phyloP scores from a whole-genome alignment of 2,797 vertebrate genomes.

The Thalassophryne amazonica region DNA sequence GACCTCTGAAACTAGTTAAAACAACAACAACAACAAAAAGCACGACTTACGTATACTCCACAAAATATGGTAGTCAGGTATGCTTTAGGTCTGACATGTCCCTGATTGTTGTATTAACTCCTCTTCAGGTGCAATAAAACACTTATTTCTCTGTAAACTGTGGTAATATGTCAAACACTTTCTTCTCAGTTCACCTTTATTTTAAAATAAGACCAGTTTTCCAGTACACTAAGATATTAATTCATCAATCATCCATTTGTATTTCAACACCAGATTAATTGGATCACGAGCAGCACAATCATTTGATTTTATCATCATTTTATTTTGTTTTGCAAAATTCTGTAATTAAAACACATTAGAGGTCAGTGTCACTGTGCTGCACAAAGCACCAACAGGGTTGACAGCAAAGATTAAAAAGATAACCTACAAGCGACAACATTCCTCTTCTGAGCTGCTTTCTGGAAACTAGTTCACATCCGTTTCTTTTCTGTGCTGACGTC shows the following conservation, averaged over 20 bases:
- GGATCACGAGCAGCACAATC: neutral
- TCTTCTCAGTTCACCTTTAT: neutral
- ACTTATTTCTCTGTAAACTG: neutral
- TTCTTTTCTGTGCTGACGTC: conserved; percentile 12
- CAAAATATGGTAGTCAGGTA: too few relatives aligned
- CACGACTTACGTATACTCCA: too few relatives aligned
- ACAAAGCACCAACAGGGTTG: neutral
- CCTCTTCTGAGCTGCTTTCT: conserved; percentile 14
- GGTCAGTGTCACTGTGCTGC: neutral
- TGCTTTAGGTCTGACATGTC: neutral
- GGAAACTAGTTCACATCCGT: conserved; percentile 25
- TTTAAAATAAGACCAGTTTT: neutral
- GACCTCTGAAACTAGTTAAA: too few relatives aligned
- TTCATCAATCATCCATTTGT: neutral
- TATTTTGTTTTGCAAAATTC: too few relatives aligned
- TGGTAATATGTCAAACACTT: neutral
- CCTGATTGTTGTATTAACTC: neutral
- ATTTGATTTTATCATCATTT: neutral
- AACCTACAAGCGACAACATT: conserved; percentile 1
- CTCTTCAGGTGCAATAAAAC: neutral
- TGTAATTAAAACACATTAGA: too few relatives aligned
- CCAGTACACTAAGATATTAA: neutral
- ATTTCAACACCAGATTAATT: neutral
- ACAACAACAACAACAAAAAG: too few relatives aligned
- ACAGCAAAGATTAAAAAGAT: neutral